Conservation (phyloP, 2,797 vertebrate species). For the Acanthopagrus latus region DNA sequence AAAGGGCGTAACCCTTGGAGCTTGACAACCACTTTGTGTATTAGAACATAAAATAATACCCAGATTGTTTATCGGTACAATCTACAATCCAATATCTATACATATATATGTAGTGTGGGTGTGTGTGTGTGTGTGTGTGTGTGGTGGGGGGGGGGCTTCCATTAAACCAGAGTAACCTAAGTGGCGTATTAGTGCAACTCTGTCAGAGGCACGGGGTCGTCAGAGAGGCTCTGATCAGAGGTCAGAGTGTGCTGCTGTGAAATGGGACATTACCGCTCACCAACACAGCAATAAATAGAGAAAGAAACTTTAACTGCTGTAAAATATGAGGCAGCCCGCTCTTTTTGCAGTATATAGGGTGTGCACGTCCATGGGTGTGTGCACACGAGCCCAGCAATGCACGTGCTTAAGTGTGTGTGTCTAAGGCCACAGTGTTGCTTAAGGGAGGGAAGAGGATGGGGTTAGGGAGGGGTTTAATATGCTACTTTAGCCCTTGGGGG, state of each 20-base stretch:
- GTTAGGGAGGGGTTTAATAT: constrained; percentile 78
- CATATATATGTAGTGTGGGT: constrained; percentile 6
- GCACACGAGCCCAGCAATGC: constrained; percentile 10
- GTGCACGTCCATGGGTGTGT: constrained; percentile 38
- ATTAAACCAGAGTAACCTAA: constrained; percentile 63
- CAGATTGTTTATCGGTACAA: neutral
- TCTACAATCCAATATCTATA: constrained; percentile 2
- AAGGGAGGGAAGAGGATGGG: constrained; percentile 63
- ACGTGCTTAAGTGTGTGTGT: constrained; percentile 60
- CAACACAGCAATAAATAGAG: constrained; percentile 78
- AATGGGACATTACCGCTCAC: constrained; percentile 72
- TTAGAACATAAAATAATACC: constrained; percentile 15
- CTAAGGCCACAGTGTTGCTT: constrained; percentile 60
- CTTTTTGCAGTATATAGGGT: constrained; percentile 46
- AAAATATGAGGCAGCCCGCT: constrained; percentile 78
- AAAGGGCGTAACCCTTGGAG: constrained; percentile 11
- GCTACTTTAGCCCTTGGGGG: constrained; percentile 74
- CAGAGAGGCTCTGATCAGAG: constrained; percentile 66
- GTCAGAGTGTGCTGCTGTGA: constrained; percentile 71
- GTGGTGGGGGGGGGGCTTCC: too few species aligned
- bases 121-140: neutral
- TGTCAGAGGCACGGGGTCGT: constrained; percentile 52
- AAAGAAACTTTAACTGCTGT: constrained; percentile 75
- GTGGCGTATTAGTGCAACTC: constrained; percentile 61
- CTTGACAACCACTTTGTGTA: constrained; percentile 29